Percentiles rank a stretch among this genome's conserved stretches.
phyloP scores from a whole-genome alignment of 2,113 vertebrate species.

The Hippoglossus stenolepis region DNA sequence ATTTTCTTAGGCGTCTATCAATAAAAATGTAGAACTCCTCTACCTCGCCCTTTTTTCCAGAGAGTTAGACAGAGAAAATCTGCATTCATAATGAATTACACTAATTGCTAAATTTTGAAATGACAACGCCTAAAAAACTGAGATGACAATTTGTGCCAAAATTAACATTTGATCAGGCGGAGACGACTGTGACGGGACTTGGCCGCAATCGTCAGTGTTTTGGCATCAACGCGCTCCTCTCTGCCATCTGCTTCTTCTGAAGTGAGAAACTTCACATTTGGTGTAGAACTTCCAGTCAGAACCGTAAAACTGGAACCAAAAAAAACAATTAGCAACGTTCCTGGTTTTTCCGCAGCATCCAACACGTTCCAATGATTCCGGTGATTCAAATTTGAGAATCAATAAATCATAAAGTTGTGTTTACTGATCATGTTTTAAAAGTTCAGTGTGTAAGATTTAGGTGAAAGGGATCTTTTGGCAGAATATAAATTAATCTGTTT shows the following conservation, averaged over 20 bases:
- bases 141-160: conserved; percentile 20
- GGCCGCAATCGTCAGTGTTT: conserved; percentile 29
- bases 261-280: conserved; percentile 24
- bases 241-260: conserved; percentile 59
- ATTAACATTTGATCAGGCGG: conserved; percentile 12
- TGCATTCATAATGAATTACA: too few relatives aligned
- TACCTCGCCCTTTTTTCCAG: neutral
- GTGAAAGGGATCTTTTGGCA: too few relatives aligned
- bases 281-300: conserved; percentile 2
- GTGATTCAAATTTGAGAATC: neutral
- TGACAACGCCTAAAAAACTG: neutral
- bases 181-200: conserved; percentile 27
- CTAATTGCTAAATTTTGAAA: neutral
- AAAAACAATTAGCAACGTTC: neutral
- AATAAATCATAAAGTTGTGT: conserved; percentile 32
- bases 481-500: too few relatives aligned
- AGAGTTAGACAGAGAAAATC: neutral
- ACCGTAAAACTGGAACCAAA: neutral
- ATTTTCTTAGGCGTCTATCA: too few relatives aligned
- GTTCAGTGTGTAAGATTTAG: too few relatives aligned
- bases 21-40: too few relatives aligned
- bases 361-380: neutral
- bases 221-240: conserved; percentile 16
- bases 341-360: conserved; percentile 21
- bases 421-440: conserved; percentile 23